A percentile compares a stretch with the other conserved stretches of the same genome.
Evolutionary conservation across 2,888 invertebrate species (phyloP).

Genomic region (Erebia aethiops): DNA sequence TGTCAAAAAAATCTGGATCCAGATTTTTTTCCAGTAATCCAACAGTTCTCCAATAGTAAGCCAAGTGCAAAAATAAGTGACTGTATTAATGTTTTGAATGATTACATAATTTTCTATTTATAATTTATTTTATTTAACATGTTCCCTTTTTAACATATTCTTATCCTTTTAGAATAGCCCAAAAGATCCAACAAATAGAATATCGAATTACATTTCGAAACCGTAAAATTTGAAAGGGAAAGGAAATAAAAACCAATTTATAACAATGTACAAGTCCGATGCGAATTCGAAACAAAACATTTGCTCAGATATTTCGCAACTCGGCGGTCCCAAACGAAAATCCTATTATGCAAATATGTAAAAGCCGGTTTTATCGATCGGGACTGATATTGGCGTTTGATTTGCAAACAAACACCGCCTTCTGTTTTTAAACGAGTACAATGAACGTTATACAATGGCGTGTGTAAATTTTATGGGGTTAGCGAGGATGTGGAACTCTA

Average conservation of each 20-base stretch:
- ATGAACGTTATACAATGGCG: slow-evolving; percentile 20
- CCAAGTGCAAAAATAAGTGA: no score
- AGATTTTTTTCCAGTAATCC: no score
- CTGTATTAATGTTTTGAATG: no score
- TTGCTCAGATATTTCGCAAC: slow-evolving; percentile 48
- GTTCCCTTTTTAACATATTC: no score
- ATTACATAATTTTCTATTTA: no score
- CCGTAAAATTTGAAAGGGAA: slow-evolving; percentile 19
- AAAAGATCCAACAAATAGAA: slow-evolving; percentile 2
- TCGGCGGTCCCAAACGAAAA: slow-evolving; percentile 57
- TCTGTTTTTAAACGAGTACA: slow-evolving; percentile 65
- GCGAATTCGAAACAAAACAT: slow-evolving; percentile 38
- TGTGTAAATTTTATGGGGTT: slow-evolving; percentile 20
- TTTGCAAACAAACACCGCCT: slow-evolving; percentile 74
- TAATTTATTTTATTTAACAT: no score
- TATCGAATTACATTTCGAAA: slow-evolving; percentile 7
- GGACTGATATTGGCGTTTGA: slow-evolving; percentile 75
- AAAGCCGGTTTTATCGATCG: slow-evolving; percentile 75
- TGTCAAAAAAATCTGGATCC: no score
- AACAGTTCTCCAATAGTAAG: no score
- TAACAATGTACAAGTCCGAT: slow-evolving; percentile 28
- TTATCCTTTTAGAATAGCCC: no score
- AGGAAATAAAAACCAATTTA: slow-evolving; percentile 20
- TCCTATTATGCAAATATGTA: slow-evolving; percentile 79
- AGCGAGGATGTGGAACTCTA: slow-evolving; percentile 8